Conservation (phyloP, 2,888 invertebrate species). For the Tetragonisca angustula region DNA sequence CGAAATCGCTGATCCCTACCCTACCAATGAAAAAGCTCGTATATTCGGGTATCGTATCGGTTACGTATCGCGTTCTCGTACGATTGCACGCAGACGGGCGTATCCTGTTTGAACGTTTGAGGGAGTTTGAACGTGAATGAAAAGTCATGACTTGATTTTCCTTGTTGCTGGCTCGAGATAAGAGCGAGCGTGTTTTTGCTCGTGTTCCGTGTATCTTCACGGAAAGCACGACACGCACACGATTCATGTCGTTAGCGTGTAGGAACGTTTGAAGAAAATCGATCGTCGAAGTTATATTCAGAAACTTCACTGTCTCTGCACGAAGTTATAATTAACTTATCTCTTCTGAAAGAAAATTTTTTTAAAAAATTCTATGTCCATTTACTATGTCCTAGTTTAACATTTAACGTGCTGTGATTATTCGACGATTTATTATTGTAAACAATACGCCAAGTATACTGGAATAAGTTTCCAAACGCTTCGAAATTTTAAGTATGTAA, state of each 20-base stretch:
- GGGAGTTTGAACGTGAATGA: background rate
- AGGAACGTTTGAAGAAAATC: background rate
- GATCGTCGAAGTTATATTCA: too few relatives aligned
- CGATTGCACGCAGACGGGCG: background rate
- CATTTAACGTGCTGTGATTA: background rate
- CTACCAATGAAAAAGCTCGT: background rate
- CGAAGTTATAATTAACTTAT: too few relatives aligned
- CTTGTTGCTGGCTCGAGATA: background rate
- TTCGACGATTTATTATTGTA: background rate
- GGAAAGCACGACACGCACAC: background rate
- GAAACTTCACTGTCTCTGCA: too few relatives aligned
- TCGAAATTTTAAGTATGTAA: too few relatives aligned
- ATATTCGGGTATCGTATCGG: background rate
- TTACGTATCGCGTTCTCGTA: background rate
- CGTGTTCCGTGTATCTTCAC: too few relatives aligned
- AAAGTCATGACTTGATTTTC: background rate
- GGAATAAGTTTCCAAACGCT: background rate
- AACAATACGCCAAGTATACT: background rate
- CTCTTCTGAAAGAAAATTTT: too few relatives aligned
- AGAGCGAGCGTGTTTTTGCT: background rate
- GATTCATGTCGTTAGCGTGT: background rate
- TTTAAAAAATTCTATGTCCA: background rate
- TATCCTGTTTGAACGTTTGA: slow-evolving; percentile 9
- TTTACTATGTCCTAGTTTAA: background rate
- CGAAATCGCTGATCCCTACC: background rate